These are phyloP conservation scores for Harpalus rufipes DNA, from an alignment of 2,888 invertebrate species.

Conservation along the genomic window DNA sequence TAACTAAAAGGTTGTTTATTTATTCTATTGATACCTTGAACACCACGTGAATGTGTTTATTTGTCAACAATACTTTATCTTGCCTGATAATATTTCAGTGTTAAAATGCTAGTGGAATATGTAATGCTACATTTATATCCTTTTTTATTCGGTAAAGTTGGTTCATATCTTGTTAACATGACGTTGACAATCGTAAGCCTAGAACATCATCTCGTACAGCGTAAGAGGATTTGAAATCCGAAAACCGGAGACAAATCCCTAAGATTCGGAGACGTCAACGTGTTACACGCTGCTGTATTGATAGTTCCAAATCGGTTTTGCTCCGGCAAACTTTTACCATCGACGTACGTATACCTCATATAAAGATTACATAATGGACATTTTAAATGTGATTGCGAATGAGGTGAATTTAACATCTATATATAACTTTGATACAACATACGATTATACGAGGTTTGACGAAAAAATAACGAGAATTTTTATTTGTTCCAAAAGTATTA, in stretches of 20 bases:
- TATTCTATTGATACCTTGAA: too few relatives aligned
- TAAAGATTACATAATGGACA: background rate
- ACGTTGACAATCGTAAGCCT: slow-evolving; percentile 9
- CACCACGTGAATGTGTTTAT: too few relatives aligned
- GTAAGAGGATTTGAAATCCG: slow-evolving; percentile 64
- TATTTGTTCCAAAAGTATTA: too few relatives aligned
- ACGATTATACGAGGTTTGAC: too few relatives aligned
- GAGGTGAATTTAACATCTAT: background rate
- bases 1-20: too few relatives aligned
- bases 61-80: too few relatives aligned
- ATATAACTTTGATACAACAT: background rate
- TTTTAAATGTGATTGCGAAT: background rate
- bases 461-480: too few relatives aligned
- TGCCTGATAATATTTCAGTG: too few relatives aligned
- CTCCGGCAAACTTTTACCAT: slow-evolving; percentile 1
- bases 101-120: too few relatives aligned
- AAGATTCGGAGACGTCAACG: slow-evolving; percentile 51
- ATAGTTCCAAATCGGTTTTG: slow-evolving; percentile 40
- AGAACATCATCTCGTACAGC: slow-evolving; percentile 25
- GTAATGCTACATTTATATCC: too few relatives aligned
- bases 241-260: slow-evolving; percentile 54
- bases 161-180: slow-evolving; percentile 17
- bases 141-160: too few relatives aligned
- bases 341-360: background rate
- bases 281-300: slow-evolving; percentile 27